These are phyloP conservation scores for Megalops atlanticus DNA, from an alignment of 2,113 vertebrate species.

Conservation along the genomic window DNA sequence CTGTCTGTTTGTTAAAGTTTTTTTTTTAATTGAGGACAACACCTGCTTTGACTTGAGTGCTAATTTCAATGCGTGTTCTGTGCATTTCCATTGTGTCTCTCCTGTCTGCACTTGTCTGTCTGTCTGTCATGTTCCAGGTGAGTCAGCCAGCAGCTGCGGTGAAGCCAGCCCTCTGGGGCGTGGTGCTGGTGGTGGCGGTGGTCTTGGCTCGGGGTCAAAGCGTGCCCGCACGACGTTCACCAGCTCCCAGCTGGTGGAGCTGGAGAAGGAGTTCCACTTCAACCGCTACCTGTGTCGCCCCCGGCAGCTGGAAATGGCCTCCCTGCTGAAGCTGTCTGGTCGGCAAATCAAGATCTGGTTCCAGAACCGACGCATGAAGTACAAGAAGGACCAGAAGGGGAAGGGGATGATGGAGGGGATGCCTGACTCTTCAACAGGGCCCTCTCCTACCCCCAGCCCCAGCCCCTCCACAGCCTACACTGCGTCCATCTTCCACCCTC, in stretches of 20 bases:
- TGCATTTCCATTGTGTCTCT: no score
- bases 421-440: not conserved
- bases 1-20: no score
- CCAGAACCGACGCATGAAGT: slow-evolving; percentile 53
- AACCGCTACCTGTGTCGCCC: slow-evolving; percentile 54
- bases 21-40: no score
- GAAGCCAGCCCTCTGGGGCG: slow-evolving; percentile 18
- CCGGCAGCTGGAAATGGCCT: slow-evolving; percentile 51
- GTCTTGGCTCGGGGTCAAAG: slow-evolving; percentile 32
- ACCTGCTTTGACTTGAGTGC: not conserved
- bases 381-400: slow-evolving; percentile 44
- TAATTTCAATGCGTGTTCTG: not conserved
- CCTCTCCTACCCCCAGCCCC: slow-evolving; percentile 15
- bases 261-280: slow-evolving; percentile 59
- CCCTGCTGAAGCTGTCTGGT: slow-evolving; percentile 48
- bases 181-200: not conserved
- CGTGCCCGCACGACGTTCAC: slow-evolving; percentile 52
- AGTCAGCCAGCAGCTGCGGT: not conserved
- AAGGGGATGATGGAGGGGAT: slow-evolving; percentile 7
- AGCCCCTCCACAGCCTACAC: slow-evolving; percentile 15
- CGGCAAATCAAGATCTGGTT: slow-evolving; percentile 60
- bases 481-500: not conserved
- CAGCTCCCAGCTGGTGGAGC: slow-evolving; percentile 51
- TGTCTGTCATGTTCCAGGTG: slow-evolving; percentile 14
- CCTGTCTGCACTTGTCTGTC: not conserved